Conservation (phyloP, 2,888 invertebrate species). For the Tribolium freemani region DNA sequence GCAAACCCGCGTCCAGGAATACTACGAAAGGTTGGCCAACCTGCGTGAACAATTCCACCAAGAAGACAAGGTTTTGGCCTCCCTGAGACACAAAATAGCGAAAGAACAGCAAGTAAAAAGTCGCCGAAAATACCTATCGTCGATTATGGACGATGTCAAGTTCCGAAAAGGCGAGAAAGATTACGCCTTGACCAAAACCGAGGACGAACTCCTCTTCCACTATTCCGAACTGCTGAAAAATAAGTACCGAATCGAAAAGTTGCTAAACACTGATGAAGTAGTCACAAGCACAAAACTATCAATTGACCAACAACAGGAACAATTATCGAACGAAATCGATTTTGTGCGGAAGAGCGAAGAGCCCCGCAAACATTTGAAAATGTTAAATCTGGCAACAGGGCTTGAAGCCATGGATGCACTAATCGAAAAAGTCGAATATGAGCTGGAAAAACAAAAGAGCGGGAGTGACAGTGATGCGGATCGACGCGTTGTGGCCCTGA, state of each 20-base stretch:
- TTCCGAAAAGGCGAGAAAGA: constrained; percentile 44
- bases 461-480: background rate
- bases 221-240: constrained; percentile 58
- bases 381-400: constrained; percentile 58
- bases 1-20: background rate
- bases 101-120: constrained; percentile 46
- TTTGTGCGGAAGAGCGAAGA: constrained; percentile 47
- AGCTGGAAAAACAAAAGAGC: constrained; percentile 55
- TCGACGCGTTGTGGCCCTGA: constrained; percentile 45
- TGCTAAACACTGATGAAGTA: constrained; percentile 29
- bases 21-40: constrained; percentile 1
- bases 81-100: constrained; percentile 50
- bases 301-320: constrained; percentile 4
- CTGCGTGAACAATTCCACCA: constrained; percentile 36
- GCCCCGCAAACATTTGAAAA: constrained; percentile 52
- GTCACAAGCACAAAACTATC: constrained; percentile 30
- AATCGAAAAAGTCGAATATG: constrained; percentile 60
- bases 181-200: constrained; percentile 48
- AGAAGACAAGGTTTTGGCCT: constrained; percentile 56
- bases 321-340: constrained; percentile 51
- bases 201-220: constrained; percentile 55
- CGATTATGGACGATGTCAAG: constrained; percentile 51
- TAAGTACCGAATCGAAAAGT: constrained; percentile 55
- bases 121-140: constrained; percentile 48
- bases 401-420: constrained; percentile 60